A percentile compares a stretch with the other conserved stretches of the same genome.
phyloP scores from a whole-genome alignment of 2,113 vertebrate species.

The Oreotrochilus melanogaster region DNA sequence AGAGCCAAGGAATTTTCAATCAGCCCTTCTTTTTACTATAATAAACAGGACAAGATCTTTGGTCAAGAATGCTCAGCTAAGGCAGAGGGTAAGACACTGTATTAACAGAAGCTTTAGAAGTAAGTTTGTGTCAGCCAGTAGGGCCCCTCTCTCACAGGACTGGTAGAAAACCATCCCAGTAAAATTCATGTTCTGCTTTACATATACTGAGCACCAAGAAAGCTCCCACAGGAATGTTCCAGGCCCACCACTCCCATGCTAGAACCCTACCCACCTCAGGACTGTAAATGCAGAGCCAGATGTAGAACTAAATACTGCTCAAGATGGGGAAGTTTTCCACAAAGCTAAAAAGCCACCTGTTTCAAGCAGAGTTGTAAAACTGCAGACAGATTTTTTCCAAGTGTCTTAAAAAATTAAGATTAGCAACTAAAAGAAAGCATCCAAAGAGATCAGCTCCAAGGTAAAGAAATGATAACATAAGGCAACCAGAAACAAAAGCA shows the following conservation, averaged over 20 bases:
- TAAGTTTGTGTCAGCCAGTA: not conserved
- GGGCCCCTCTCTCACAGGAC: not conserved
- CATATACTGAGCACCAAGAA: not conserved
- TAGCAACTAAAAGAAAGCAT: not conserved
- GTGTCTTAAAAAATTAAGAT: not conserved
- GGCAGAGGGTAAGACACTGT: accelerated
- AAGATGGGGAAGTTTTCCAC: not conserved
- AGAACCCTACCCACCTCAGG: not conserved
- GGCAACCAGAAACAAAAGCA: not conserved
- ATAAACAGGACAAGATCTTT: not conserved
- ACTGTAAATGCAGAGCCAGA: not conserved
- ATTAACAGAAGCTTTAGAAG: not conserved
- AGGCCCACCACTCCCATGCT: not conserved
- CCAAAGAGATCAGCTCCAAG: not conserved
- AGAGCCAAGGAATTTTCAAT: not conserved
- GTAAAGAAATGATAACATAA: not conserved
- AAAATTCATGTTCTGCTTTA: not conserved
- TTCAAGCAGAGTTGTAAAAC: not conserved
- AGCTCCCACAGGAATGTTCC: not conserved
- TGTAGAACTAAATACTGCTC: not conserved
- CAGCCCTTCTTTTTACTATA: not conserved
- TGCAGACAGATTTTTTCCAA: not conserved
- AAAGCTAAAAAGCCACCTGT: not conserved
- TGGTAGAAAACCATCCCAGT: not conserved
- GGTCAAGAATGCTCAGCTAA: not conserved